Percentiles rank a stretch among this genome's conserved stretches.
Evolutionary conservation across 2,888 invertebrate genomes (phyloP).

Genomic region (Aquatica leii): DNA sequence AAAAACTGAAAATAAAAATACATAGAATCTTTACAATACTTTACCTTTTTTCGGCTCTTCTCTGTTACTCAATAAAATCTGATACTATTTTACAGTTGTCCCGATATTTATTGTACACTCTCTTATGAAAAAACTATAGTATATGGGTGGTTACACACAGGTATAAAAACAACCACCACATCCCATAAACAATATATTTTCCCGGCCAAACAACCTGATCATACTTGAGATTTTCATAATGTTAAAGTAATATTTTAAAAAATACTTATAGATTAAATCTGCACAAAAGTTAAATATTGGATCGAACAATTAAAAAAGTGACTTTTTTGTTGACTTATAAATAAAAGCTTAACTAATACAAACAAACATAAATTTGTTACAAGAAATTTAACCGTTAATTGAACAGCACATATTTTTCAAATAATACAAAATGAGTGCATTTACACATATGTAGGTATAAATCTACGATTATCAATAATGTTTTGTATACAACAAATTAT

Average conservation of each 20-base stretch:
- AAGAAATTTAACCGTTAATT: too few relatives aligned
- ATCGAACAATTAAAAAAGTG: not conserved
- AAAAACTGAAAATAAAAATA: too few relatives aligned
- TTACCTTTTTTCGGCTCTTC: too few relatives aligned
- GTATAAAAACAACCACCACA: not conserved
- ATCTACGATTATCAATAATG: not conserved
- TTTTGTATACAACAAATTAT: constrained; percentile 1
- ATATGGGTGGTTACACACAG: too few relatives aligned
- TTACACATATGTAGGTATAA: not conserved
- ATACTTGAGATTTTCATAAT: constrained; percentile 12
- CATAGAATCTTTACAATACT: too few relatives aligned
- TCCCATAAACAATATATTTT: constrained; percentile 29
- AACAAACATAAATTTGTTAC: not conserved
- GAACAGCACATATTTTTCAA: constrained; percentile 1
- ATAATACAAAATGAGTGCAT: constrained; percentile 9
- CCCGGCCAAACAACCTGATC: constrained; percentile 27
- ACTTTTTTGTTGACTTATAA: not conserved
- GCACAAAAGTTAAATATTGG: not conserved
- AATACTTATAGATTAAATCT: constrained; percentile 14
- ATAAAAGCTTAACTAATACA: not conserved
- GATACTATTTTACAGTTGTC: too few relatives aligned
- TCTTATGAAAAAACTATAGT: too few relatives aligned
- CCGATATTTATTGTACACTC: too few relatives aligned
- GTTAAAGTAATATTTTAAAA: constrained; percentile 11
- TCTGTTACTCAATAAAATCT: too few relatives aligned